These are phyloP conservation scores for Brachylomia viminalis DNA, from an alignment of 2,888 invertebrate genomes.

Conservation along the genomic window DNA sequence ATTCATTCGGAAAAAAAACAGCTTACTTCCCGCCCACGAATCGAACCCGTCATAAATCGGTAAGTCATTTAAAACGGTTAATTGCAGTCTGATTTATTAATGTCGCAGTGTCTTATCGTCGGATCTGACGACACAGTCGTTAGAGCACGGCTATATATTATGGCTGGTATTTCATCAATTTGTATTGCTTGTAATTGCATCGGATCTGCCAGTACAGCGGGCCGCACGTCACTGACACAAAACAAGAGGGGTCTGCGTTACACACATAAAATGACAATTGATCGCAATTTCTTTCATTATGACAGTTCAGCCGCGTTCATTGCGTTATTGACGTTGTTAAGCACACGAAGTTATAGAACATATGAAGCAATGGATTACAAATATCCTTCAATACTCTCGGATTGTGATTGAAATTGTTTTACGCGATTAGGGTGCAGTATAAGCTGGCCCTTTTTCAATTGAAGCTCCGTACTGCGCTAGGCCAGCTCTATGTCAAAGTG, in stretches of 20 bases:
- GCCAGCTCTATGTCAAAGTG: not conserved
- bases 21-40: conserved; percentile 35
- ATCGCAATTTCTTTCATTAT: not conserved
- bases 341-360: not conserved
- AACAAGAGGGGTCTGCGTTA: not conserved
- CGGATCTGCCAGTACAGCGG: conserved; percentile 32
- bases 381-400: not conserved
- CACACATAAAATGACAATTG: not conserved
- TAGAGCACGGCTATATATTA: conserved; percentile 46
- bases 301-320: not conserved
- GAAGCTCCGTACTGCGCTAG: not conserved
- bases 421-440: not conserved
- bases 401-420: not conserved
- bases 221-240: not conserved
- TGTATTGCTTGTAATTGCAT: conserved; percentile 70
- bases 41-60: conserved; percentile 70
- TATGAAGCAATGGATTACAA: not conserved
- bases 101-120: conserved; percentile 75
- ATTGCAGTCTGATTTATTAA: conserved; percentile 78
- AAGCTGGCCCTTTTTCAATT: not conserved
- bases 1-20: conserved; percentile 18
- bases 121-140: conserved; percentile 68
- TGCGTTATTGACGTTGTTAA: not conserved
- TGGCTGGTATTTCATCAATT: conserved; percentile 74
- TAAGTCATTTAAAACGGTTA: conserved; percentile 73